Evolutionary conservation across 2,888 invertebrate species (phyloP).

Genomic region (Sepiola atlantica): DNA sequence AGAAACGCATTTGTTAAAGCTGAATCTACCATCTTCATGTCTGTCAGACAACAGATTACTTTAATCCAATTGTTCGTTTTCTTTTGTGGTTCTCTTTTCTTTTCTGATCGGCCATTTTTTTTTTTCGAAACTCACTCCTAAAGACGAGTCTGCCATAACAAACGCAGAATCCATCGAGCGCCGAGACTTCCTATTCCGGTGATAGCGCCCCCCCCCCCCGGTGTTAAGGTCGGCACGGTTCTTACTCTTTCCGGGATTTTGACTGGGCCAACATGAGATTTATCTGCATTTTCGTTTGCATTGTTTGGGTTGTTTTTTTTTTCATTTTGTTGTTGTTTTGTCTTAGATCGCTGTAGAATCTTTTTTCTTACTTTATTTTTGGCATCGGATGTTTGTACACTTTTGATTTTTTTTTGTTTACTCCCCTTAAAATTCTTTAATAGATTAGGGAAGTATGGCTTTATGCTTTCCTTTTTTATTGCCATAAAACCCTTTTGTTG

Average conservation of each 20-base stretch:
- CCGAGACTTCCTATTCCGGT: not conserved
- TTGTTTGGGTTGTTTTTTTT: too few species aligned
- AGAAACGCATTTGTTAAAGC: not conserved
- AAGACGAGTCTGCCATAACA: not conserved
- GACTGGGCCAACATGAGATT: constrained; percentile 32
- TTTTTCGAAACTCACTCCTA: not conserved
- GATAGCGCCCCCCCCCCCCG: not conserved
- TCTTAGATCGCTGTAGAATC: not conserved
- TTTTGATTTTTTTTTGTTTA: too few species aligned
- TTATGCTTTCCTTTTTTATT: not conserved
- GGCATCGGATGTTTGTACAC: not conserved
- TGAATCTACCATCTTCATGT: constrained; percentile 12
- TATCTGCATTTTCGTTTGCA: not conserved
- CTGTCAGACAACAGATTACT: not conserved
- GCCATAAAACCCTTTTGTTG: not conserved
- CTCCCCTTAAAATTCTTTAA: too few species aligned
- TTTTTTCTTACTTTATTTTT: not conserved
- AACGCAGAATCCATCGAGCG: not conserved
- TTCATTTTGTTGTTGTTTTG: not conserved
- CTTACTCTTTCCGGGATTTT: not conserved
- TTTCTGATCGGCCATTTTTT: not conserved
- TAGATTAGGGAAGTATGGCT: not conserved
- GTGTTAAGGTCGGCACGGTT: not conserved
- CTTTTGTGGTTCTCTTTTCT: not conserved
- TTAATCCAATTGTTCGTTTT: constrained; percentile 5